These are phyloP conservation scores for Hydroisotoma schaefferi DNA, from an alignment of 2,888 invertebrate genomes.

Conservation along the genomic window DNA sequence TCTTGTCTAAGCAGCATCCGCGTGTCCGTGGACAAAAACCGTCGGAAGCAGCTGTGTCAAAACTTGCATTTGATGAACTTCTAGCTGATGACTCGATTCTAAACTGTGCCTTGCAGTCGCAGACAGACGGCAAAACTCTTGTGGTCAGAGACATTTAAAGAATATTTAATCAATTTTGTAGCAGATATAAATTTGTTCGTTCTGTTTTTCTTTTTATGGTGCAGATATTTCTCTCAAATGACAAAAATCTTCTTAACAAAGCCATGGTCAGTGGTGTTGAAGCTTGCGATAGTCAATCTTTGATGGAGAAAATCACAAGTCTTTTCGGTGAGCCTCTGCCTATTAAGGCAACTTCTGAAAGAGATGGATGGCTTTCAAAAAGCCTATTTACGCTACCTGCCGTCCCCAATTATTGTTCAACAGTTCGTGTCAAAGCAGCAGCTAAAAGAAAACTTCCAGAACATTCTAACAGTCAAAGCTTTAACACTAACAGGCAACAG, in stretches of 20 bases:
- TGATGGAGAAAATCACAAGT: no score
- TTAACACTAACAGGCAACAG: no score
- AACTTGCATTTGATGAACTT: conserved; percentile 34
- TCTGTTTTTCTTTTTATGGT: conserved; percentile 4
- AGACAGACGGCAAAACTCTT: conserved; percentile 15
- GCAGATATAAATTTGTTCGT: conserved; percentile 1
- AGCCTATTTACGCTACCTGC: no score
- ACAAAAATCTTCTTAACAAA: conserved; percentile 44
- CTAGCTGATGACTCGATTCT: conserved; percentile 46
- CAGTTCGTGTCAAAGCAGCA: no score
- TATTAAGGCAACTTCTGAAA: no score
- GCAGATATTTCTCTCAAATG: conserved; percentile 46
- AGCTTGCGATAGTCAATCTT: conserved; percentile 11
- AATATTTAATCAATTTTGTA: no score
- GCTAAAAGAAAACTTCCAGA: no score
- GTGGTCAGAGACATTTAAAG: no score
- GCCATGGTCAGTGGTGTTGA: conserved; percentile 33
- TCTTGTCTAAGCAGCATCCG: conserved; percentile 38
- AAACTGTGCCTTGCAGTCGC: conserved; percentile 41
- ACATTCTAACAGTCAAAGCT: no score
- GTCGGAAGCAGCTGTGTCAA: conserved; percentile 33
- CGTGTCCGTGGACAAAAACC: conserved; percentile 42
- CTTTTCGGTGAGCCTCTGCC: no score
- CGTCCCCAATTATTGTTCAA: no score
- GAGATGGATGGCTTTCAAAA: no score